These are phyloP conservation scores for Acleris literana DNA, from an alignment of 2,888 invertebrate species.

Conservation along the genomic window DNA sequence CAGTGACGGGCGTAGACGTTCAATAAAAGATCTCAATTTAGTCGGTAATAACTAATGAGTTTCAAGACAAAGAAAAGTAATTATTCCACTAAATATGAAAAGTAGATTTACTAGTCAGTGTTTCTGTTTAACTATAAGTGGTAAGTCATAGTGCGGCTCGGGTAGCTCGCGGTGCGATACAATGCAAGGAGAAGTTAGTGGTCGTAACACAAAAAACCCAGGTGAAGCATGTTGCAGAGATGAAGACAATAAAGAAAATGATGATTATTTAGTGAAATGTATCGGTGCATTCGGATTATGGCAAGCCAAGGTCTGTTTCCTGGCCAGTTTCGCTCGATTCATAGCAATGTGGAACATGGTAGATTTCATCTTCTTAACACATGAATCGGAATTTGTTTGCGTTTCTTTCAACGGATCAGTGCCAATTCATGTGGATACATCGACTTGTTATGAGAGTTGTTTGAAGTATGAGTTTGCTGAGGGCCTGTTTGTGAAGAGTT, in stretches of 20 bases:
- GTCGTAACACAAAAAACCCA: background rate
- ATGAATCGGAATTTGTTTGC: slow-evolving; percentile 56
- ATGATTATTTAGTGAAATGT: slow-evolving; percentile 59
- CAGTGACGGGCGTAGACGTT: no score
- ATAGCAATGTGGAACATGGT: slow-evolving; percentile 54
- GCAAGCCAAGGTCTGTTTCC: slow-evolving; percentile 49
- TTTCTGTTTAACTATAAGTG: no score
- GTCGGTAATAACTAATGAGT: no score
- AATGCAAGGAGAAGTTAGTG: background rate
- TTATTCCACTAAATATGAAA: no score
- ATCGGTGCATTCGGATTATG: slow-evolving; percentile 60
- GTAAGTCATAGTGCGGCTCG: no score
- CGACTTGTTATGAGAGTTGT: slow-evolving; percentile 59
- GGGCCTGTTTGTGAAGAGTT: slow-evolving; percentile 49
- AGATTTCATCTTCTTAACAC: slow-evolving; percentile 56
- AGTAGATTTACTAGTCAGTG: no score
- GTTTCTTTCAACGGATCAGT: slow-evolving; percentile 45
- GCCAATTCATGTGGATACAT: slow-evolving; percentile 44
- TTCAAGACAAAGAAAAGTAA: no score
- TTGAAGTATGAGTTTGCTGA: slow-evolving; percentile 50
- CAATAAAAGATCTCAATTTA: no score
- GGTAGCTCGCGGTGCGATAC: no score
- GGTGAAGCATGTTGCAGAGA: slow-evolving; percentile 11
- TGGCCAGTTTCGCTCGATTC: slow-evolving; percentile 47
- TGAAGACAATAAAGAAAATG: slow-evolving; percentile 39